Evolutionary conservation across 2,797 vertebrate species (phyloP), one percentile per base, ranked within the genome.

Genomic region (Hyperoplus lanceolatus): DNA sequence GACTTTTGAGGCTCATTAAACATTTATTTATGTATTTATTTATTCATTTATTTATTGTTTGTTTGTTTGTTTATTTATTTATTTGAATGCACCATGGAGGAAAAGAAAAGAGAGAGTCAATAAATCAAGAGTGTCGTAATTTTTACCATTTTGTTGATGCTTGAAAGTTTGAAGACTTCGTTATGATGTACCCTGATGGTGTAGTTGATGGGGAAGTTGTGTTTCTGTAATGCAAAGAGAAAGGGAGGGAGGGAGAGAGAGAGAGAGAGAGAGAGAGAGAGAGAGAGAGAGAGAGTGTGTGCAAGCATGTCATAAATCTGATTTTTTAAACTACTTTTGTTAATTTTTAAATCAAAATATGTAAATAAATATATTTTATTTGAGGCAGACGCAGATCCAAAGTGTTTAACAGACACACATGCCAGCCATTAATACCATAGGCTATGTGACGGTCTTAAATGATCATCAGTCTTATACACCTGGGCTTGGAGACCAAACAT

Each of bases 201-300:
- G 80, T 95, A 96, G 83, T 95, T 94, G 42, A 96, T 94, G 61
- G 95, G 95, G 67, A 96, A 95, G 87, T 96, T 92, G 66, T 95
- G 93, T 68, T 93, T 95, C 95, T 96, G 90, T 66, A 88, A 89
- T 6, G 45, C 10, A 89, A 38, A 85, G 21, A 54, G 14, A 77
- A 16, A 56, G 0, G 61, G 5, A 73, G 8, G 41, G 5, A 75
- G 8, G 53, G 0, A 59, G 10, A 1, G 60, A 8, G 5, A 14
- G 21, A 54, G 14, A 77, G 8, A 43, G 5, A 75, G 8, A 55
- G 0, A 59, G 10, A 1, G 60, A 8, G 5, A 14, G 21, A 54
- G 14, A 77, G 14, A 56, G 0, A 64, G 4, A 73, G 8, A 43
- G 5, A 75, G 8, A 55, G 0, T 59, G 10, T 1, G 60, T 6